A percentile compares a stretch with the other conserved stretches of the same genome.
Conservation (phyloP, 2,113 vertebrate genomes). For the Megaptera novaeangliae region DNA sequence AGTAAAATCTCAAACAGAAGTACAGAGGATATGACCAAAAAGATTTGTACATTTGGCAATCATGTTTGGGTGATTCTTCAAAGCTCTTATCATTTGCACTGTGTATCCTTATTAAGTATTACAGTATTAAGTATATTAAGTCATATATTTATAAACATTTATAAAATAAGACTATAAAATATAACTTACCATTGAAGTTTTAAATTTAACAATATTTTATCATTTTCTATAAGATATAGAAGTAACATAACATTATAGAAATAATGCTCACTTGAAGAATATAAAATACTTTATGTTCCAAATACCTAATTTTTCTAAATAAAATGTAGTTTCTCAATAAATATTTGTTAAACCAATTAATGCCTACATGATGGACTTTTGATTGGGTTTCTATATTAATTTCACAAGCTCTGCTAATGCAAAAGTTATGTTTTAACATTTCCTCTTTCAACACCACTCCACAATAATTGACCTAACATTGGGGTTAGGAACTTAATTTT, state of each 20-base stretch:
- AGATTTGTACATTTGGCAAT: not conserved
- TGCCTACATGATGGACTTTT: not conserved
- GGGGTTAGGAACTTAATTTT: not conserved
- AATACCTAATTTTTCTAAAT: not conserved
- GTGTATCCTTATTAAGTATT: not conserved
- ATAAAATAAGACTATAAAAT: not conserved
- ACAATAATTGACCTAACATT: not conserved
- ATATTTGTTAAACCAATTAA: not conserved
- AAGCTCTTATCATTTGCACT: not conserved
- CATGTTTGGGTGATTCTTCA: not conserved
- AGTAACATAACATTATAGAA: not conserved
- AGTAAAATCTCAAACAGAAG: not conserved
- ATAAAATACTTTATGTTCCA: not conserved
- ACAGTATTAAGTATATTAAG: too few relatives aligned
- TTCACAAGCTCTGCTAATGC: not conserved
- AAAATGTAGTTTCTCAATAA: not conserved
- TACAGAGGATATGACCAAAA: not conserved
- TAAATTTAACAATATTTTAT: not conserved
- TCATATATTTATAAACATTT: not conserved
- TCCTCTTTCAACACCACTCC: not conserved
- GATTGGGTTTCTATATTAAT: not conserved
- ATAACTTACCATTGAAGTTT: not conserved
- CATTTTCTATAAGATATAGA: not conserved
- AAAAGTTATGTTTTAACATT: not conserved
- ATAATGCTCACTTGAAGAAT: not conserved